These are phyloP conservation scores for Resseliella maxima DNA, from an alignment of 2,888 invertebrate species.

Conservation along the genomic window DNA sequence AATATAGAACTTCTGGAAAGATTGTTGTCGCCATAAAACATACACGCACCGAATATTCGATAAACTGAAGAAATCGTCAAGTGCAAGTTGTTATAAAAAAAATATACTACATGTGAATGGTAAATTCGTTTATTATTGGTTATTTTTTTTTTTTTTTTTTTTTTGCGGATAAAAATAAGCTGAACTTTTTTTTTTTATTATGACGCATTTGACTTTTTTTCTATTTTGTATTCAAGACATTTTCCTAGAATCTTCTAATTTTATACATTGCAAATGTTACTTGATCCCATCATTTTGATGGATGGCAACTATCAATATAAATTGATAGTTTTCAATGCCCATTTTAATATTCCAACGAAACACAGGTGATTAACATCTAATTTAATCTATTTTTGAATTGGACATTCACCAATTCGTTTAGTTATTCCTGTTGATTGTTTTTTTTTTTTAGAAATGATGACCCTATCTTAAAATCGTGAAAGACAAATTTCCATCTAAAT, in stretches of 20 bases:
- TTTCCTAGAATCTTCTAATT: not conserved
- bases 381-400: too few species aligned
- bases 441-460: too few species aligned
- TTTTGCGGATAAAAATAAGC: not conserved
- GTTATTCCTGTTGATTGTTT: too few species aligned
- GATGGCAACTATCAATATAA: too few species aligned
- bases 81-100: not conserved
- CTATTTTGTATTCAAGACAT: not conserved
- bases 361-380: too few species aligned
- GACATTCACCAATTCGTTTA: too few species aligned
- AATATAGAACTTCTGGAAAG: constrained; percentile 23
- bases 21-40: not conserved
- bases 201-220: not conserved
- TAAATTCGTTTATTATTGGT: not conserved
- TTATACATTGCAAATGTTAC: too few species aligned
- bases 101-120: not conserved
- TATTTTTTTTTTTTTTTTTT: not conserved
- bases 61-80: not conserved
- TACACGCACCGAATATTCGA: not conserved
- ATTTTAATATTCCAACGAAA: too few species aligned
- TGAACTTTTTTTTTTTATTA: not conserved
- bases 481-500: too few species aligned
- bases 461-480: too few species aligned
- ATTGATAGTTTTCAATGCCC: too few species aligned
- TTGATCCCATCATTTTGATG: not conserved